These are phyloP conservation scores for Sanderia malayensis DNA, from an alignment of 30 jellyfish, hydroid and myxozoan genomes.

Conservation along the genomic window DNA sequence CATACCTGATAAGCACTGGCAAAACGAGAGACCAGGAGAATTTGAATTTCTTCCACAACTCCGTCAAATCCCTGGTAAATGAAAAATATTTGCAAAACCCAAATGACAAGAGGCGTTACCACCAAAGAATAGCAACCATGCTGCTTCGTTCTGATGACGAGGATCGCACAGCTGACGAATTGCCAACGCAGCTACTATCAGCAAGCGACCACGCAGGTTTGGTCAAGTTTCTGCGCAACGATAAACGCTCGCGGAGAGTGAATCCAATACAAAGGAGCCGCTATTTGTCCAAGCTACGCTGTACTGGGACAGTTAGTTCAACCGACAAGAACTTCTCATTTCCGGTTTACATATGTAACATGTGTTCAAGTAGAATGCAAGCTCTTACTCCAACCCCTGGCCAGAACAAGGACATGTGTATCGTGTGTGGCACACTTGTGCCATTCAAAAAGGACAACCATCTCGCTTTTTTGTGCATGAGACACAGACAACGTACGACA, in stretches of 20 bases:
- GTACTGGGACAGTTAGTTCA: conserved; percentile 18
- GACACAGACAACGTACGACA: conserved; percentile 46
- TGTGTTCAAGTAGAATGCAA: conserved; percentile 39
- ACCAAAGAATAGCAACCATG: conserved; percentile 34
- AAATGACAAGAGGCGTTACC: conserved; percentile 27
- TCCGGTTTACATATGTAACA: conserved; percentile 62
- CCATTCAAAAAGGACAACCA: conserved; percentile 48
- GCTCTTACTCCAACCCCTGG: conserved; percentile 56
- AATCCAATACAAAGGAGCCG: conserved; percentile 19
- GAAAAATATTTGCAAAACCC: conserved; percentile 7
- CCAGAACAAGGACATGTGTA: conserved; percentile 54
- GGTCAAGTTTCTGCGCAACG: conserved; percentile 51
- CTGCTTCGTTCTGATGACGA: conserved; percentile 23
- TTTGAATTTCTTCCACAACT: conserved; percentile 63
- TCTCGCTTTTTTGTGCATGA: conserved; percentile 68
- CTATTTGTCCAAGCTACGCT: conserved; percentile 43
- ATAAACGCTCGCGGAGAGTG: conserved; percentile 27
- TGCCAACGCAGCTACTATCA: conserved; percentile 35
- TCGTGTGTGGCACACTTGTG: conserved; percentile 52
- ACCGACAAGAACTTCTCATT: conserved; percentile 42
- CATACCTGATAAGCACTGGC: conserved; percentile 67
- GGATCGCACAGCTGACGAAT: conserved; percentile 49
- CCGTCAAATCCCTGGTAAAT: conserved; percentile 42
- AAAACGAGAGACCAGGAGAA: conserved; percentile 64
- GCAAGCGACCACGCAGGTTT: conserved; percentile 20